Evolutionary conservation across 1,140 invertebrate genomes (phyloP), one percentile per base, ranked within the genome.

Genomic region (Bombus sibiricus): DNA sequence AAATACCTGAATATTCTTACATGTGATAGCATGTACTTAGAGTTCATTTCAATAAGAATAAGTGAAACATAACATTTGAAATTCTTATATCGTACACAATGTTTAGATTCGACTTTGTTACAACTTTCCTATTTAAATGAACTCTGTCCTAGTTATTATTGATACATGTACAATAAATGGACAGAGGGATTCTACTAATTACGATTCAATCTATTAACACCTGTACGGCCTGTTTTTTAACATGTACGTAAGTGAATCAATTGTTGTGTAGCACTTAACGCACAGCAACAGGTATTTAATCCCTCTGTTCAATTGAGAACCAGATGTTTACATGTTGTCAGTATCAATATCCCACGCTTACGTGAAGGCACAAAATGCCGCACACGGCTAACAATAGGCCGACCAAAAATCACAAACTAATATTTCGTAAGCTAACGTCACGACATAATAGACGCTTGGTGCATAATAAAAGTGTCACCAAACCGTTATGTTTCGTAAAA

Each of bases 331-430:
- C 92, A 93, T 95, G 95, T 95, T 95, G 94, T 95, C 95, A 93
- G 94, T 95, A 95, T 95, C 86, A 95, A 94, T 92, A 95, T 94
- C 91, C 94, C 95, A 95, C 95, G 95, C 95, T 95, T 95, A 95
- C 94, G 95, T 95, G 93, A 95, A 92, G 94, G 94, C 95, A 95
- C 95, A 94, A 93, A 91, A 95, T 95, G 95, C 95, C 94, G 95
- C 95, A 95, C 95, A 93, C 92, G 94, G 92, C 93, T 93, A 86
- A 86, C 76, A 91, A 91, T 92, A 92, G 92, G 93, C 92, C 92
- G 89, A 88, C 34, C 53, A 92, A 94, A 92, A 91, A 92, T 93
- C 93, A 94, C 94, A 94, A 92, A 95, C 93, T 92, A 89, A 93
- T 94, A 94, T 92, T 86, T 88, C 89, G 89, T 92, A 87, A 92